Evolutionary conservation across 2,888 invertebrate genomes (phyloP).

Genomic region (Agonopterix arenella): DNA sequence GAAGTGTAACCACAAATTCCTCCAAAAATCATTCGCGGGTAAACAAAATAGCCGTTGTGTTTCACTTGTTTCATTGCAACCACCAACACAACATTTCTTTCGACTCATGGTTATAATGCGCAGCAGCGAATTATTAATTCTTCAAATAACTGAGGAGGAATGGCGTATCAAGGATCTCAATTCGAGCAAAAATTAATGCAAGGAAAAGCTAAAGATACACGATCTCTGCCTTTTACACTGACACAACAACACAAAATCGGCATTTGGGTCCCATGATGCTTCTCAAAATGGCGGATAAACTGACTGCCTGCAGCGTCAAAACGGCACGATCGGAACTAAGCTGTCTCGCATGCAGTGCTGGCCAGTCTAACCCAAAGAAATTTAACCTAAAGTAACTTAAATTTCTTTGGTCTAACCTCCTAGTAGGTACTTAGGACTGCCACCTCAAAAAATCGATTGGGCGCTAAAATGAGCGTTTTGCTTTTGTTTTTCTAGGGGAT

Average conservation of each 20-base stretch:
- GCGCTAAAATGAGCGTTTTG: no score
- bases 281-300: neutral
- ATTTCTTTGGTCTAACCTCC: no score
- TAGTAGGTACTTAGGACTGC: no score
- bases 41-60: slow-evolving; percentile 13
- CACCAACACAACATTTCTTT: slow-evolving; percentile 16
- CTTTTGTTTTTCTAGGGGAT: no score
- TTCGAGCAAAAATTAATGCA: neutral
- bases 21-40: slow-evolving; percentile 12
- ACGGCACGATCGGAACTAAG: neutral
- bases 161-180: neutral
- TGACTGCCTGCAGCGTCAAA: neutral
- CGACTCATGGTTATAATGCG: neutral
- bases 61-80: slow-evolving; percentile 13
- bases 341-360: neutral
- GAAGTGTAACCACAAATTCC: slow-evolving; percentile 15
- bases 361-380: no score
- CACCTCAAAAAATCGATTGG: no score
- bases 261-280: neutral
- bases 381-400: no score
- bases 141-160: neutral
- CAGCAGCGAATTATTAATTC: neutral
- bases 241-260: neutral
- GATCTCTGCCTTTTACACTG: neutral
- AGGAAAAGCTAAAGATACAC: neutral